Evolutionary conservation across 2,888 invertebrate species (phyloP).

Genomic region (Trichogramma dendrolimi): DNA sequence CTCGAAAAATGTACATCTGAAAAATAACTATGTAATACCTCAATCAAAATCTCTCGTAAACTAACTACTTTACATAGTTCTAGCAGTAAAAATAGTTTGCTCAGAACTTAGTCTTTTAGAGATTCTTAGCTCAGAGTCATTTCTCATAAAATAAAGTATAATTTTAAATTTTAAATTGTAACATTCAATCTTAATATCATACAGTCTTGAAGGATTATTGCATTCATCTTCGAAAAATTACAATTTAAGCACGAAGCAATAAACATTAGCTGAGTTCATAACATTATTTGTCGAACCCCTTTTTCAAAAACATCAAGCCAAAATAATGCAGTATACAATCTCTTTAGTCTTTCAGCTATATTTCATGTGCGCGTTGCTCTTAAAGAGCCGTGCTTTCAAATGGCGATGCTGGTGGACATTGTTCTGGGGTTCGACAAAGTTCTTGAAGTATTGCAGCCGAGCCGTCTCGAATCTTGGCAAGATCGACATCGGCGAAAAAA

Average conservation of each 20-base stretch:
- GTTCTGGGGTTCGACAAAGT: constrained; percentile 42
- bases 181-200: constrained; percentile 13
- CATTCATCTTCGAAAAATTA: neutral
- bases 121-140: too few species aligned
- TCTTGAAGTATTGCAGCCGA: constrained; percentile 37
- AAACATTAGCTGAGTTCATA: neutral
- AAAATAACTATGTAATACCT: too few species aligned
- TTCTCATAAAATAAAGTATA: too few species aligned
- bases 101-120: too few species aligned
- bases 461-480: constrained; percentile 43
- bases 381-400: constrained; percentile 49
- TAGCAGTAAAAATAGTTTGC: too few species aligned
- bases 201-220: constrained; percentile 20
- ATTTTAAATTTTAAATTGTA: too few species aligned
- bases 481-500: constrained; percentile 48
- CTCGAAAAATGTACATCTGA: too few species aligned
- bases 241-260: neutral
- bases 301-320: neutral
- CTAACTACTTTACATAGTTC: too few species aligned
- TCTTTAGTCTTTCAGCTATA: too few species aligned
- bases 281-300: neutral
- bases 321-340: too few species aligned
- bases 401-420: constrained; percentile 43
- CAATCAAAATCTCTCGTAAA: too few species aligned
- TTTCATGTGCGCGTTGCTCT: constrained; percentile 17